Percentiles rank a stretch among this genome's conserved stretches.
phyloP scores from a whole-genome alignment of 92 coral and sea anemone species.

The Palythoa caribaeorum region DNA sequence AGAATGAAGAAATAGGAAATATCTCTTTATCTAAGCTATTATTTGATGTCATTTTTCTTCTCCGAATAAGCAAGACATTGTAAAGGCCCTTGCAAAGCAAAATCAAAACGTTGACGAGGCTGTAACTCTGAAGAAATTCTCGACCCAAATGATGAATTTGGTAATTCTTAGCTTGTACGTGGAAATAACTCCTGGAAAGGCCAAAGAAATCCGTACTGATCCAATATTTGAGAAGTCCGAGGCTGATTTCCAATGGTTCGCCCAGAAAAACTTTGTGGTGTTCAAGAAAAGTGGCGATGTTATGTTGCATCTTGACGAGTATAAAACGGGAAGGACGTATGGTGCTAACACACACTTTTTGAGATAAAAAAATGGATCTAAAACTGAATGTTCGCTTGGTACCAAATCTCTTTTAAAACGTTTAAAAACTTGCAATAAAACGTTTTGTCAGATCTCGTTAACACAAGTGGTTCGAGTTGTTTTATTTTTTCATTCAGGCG shows the following conservation, averaged over 20 bases:
- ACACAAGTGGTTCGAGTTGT: no score
- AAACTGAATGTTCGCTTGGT: no score
- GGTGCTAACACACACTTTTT: background rate
- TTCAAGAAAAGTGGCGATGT: slow-evolving; percentile 5
- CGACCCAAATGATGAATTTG: slow-evolving; percentile 10
- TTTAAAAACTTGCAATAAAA: no score
- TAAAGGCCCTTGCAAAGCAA: slow-evolving; percentile 37
- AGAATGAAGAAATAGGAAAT: no score
- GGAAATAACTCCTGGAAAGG: slow-evolving; percentile 34
- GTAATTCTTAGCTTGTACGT: slow-evolving; percentile 17
- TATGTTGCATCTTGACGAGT: slow-evolving; percentile 16
- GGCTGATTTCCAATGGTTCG: slow-evolving; percentile 10
- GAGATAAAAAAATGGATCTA: no score
- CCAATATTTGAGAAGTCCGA: background rate
- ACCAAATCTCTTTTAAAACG: no score
- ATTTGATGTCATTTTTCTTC: background rate
- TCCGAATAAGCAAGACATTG: slow-evolving; percentile 16
- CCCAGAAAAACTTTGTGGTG: background rate
- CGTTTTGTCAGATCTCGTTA: no score
- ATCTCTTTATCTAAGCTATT: background rate
- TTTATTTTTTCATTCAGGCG: no score
- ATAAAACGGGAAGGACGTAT: background rate
- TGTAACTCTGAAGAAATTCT: background rate
- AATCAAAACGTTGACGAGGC: background rate
- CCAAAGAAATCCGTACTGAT: slow-evolving; percentile 11